Evolutionary conservation across 2,797 vertebrate species (phyloP), one percentile per base, ranked within the genome.

Genomic region (Channa striata): DNA sequence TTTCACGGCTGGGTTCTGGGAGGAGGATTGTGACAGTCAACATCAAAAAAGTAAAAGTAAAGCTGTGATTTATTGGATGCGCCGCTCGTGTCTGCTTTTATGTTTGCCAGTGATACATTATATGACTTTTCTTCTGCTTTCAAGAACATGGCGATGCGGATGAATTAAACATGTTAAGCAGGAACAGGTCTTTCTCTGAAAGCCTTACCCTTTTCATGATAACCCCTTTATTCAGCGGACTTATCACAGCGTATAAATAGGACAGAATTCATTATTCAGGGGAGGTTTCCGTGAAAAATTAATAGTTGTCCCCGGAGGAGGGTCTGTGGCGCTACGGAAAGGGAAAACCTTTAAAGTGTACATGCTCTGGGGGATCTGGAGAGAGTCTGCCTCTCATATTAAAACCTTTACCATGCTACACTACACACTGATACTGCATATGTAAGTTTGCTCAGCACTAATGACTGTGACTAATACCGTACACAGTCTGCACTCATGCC

Each of bases 241-340:
- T 92, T 93, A 93, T 92, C 87, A 87, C 83, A 59, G 87, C 72
- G 36, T 90, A 92, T 91, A 93, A 92, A 93, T 91, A 91, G 91
- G 88, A 90, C 90, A 87, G 80, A 88, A 91, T 94, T 93, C 86
- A 92, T 93, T 92, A 93, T 93, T 93, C 90, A 92, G 72, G 77
- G 89, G 87, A 89, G 88, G 91, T 89, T 92, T 91, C 80, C 42
- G 89, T 93, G 88, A 93, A 93, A 92, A 90, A 92, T 93, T 82
- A 90, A 93, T 91, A 88, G 88, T 87, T 90, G 90, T 92, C 89
- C 90, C 89, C 43, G 47, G 86, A 91, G 89, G 87, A 92, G 87
- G 70, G 72, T 87, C 81, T 80, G 79, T 87, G 82, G 84, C 56
- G 67, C 81, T 88, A 87, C 10, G 68, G 81, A 86, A 79, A 88